Conservation (phyloP, 2,888 invertebrate species). For the Pegoplata infirma region DNA sequence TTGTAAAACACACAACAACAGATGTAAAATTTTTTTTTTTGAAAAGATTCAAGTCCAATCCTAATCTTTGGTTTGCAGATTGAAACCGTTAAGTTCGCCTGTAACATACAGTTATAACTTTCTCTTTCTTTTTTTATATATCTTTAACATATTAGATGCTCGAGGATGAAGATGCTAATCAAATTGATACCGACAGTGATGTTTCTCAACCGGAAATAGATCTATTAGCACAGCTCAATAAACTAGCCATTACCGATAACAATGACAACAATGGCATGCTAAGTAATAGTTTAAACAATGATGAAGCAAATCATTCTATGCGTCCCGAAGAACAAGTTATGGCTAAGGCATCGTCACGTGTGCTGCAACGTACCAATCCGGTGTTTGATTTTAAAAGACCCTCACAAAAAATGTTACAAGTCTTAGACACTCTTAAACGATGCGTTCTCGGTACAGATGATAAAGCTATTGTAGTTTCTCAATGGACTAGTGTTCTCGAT, state of each 20-base stretch:
- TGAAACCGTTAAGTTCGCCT: too few species aligned
- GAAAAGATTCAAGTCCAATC: too few species aligned
- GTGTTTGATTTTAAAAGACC: slow-evolving; percentile 81
- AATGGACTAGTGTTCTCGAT: slow-evolving; percentile 91
- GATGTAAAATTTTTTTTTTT: too few species aligned
- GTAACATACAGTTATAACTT: too few species aligned
- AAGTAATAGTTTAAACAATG: slow-evolving; percentile 24
- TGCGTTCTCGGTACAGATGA: slow-evolving; percentile 80
- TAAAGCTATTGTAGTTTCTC: slow-evolving; percentile 92
- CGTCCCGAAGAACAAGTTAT: slow-evolving; percentile 77
- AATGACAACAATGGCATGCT: slow-evolving; percentile 43
- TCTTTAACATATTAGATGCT: slow-evolving; percentile 78
- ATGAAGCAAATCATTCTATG: slow-evolving; percentile 41
- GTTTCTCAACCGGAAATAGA: slow-evolving; percentile 79
- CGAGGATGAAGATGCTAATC: slow-evolving; percentile 76
- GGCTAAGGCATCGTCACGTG: slow-evolving; percentile 81
- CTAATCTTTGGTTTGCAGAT: too few species aligned
- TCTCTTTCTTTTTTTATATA: slow-evolving; percentile 78
- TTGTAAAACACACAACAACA: too few species aligned
- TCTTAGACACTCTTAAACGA: slow-evolving; percentile 80
- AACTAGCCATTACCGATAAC: slow-evolving; percentile 79
- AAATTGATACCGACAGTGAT: slow-evolving; percentile 70
- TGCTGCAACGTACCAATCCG: slow-evolving; percentile 85
- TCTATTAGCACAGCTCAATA: slow-evolving; percentile 82
- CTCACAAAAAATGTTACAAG: slow-evolving; percentile 84